Conservation (phyloP, 2,113 vertebrate genomes). For the Empidonax alnorum region DNA sequence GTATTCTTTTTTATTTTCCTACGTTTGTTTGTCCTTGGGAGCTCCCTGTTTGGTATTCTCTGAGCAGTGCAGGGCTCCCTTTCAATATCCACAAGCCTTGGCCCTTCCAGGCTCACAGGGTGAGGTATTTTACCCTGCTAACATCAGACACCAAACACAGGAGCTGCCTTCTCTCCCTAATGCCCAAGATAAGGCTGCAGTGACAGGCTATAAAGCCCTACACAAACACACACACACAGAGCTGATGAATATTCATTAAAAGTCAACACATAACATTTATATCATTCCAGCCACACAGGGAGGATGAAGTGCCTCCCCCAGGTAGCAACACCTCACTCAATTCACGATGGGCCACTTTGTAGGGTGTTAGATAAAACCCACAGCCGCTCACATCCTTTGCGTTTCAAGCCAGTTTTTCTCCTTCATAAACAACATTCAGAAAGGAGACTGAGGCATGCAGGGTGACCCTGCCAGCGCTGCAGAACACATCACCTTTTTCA, state of each 20-base stretch:
- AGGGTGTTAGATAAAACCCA: neutral
- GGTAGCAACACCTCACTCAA: conserved; percentile 14
- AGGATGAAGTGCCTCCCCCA: conserved; percentile 31
- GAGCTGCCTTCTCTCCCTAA: neutral
- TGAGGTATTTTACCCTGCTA: neutral
- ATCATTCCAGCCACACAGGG: conserved; percentile 1
- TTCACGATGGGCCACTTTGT: neutral
- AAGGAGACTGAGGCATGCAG: neutral
- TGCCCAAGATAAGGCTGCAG: conserved; percentile 8
- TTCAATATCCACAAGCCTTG: neutral
- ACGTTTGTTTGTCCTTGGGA: conserved; percentile 48
- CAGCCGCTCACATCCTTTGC: neutral
- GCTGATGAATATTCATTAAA: conserved; percentile 34
- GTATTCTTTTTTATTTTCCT: conserved; percentile 35
- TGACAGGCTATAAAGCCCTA: neutral
- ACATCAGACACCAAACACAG: neutral
- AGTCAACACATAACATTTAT: neutral
- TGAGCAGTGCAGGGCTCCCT: neutral
- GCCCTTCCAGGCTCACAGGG: neutral
- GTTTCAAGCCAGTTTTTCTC: conserved; percentile 17
- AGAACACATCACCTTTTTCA: neutral
- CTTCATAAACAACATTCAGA: neutral
- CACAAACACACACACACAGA: neutral
- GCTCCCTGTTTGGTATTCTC: conserved; percentile 21
- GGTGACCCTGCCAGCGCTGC: neutral